Percentiles rank a stretch among this genome's conserved stretches.
Evolutionary conservation across 2,113 vertebrate species (phyloP).

Genomic region (Hippocampus zosterae): DNA sequence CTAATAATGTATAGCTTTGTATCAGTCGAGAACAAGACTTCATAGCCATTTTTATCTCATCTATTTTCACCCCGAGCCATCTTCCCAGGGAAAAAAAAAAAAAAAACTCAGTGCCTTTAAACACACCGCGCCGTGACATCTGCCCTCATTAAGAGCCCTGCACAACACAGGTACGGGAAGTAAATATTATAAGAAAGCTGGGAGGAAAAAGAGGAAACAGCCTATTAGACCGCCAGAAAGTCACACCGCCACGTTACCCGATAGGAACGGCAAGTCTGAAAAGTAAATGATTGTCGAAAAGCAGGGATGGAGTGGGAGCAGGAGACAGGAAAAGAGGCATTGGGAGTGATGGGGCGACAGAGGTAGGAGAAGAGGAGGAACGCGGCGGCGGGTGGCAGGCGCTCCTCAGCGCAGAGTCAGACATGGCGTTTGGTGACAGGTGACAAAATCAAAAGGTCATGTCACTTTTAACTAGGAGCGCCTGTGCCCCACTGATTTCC

Average conservation of each 20-base stretch:
- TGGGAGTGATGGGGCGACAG: conserved; percentile 50
- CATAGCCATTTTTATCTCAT: conserved; percentile 43
- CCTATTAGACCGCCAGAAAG: conserved; percentile 60
- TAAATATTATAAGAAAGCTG: conserved; percentile 57
- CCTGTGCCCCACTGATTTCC: conserved; percentile 96
- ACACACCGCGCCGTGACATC: conserved; percentile 55
- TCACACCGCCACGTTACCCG: conserved; percentile 50
- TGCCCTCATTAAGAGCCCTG: conserved; percentile 64
- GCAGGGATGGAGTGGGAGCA: conserved; percentile 61
- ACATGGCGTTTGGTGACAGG: conserved; percentile 86
- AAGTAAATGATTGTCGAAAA: conserved; percentile 45
- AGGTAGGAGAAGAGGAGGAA: conserved; percentile 59
- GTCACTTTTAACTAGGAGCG: conserved; percentile 95
- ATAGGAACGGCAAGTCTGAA: conserved; percentile 42
- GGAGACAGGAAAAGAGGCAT: conserved; percentile 58
- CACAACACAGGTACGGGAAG: conserved; percentile 45
- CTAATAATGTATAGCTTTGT: conserved; percentile 31
- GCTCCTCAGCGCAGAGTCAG: conserved; percentile 66
- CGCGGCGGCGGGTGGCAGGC: conserved; percentile 62
- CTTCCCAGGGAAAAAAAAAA: conserved; percentile 19
- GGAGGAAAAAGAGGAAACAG: conserved; percentile 43
- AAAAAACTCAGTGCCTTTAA: conserved; percentile 38
- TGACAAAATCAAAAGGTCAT: conserved; percentile 97
- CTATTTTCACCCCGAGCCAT: conserved; percentile 47
- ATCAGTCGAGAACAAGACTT: conserved; percentile 32